phyloP scores from a whole-genome alignment of 1,140 invertebrate genomes.

The Conus betulinus region DNA sequence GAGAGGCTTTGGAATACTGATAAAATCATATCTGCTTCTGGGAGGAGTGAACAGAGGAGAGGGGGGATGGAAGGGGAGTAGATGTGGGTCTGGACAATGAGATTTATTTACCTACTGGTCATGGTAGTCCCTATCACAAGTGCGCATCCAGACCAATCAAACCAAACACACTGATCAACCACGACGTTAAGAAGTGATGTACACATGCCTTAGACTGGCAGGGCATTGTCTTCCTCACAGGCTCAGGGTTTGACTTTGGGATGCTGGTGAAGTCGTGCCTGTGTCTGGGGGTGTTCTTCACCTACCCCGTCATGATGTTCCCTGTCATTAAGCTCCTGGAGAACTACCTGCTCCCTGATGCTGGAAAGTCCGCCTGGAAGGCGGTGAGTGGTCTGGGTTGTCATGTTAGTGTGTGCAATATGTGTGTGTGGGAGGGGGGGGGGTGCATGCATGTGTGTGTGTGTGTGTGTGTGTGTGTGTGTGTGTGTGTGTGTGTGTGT shows the following conservation, averaged over 20 bases:
- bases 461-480: background rate
- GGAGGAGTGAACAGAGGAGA: no score
- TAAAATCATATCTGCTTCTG: background rate
- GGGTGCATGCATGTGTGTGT: background rate
- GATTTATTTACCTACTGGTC: no score
- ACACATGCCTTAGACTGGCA: no score
- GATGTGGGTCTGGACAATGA: no score
- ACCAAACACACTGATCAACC: no score
- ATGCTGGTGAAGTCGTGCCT: constrained; percentile 76
- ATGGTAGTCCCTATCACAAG: no score
- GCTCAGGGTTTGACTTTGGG: constrained; percentile 73
- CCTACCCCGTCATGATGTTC: constrained; percentile 78
- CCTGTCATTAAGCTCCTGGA: constrained; percentile 76
- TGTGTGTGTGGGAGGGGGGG: background rate
- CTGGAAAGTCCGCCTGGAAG: constrained; percentile 65
- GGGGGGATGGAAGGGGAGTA: no score
- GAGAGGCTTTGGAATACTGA: no score
- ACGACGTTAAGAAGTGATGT: no score
- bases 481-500: constrained; percentile 12
- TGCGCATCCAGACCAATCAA: no score
- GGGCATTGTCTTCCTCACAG: constrained; percentile 40
- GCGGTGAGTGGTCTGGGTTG: constrained; percentile 66
- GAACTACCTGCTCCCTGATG: constrained; percentile 67
- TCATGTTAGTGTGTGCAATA: background rate
- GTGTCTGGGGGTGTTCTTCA: constrained; percentile 76